phyloP scores from a whole-genome alignment of 1,140 invertebrate species.

The Drosophila navojoa region DNA sequence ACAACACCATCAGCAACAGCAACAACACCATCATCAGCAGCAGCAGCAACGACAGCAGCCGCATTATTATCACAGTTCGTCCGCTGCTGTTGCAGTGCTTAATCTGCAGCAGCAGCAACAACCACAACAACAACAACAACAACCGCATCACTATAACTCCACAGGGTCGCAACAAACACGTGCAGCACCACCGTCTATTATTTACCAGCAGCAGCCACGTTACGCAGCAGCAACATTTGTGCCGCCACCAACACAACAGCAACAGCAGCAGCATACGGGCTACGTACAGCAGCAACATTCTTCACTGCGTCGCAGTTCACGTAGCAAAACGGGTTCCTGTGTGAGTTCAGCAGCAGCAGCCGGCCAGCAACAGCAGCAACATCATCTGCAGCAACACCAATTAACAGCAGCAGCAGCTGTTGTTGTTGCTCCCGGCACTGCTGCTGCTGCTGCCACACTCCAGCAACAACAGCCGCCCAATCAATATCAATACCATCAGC shows the following conservation, averaged over 20 bases:
- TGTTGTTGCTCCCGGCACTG: constrained; percentile 57
- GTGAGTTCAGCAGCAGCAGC: constrained; percentile 77
- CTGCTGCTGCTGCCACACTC: constrained; percentile 40
- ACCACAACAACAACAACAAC: constrained; percentile 63
- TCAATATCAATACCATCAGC: constrained; percentile 65
- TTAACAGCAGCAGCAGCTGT: constrained; percentile 37
- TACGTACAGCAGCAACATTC: constrained; percentile 63
- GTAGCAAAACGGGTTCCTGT: constrained; percentile 84
- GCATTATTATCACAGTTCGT: constrained; percentile 73
- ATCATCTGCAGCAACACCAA: constrained; percentile 53
- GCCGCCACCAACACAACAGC: constrained; percentile 52
- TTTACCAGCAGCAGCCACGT: constrained; percentile 68
- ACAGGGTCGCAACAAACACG: constrained; percentile 62
- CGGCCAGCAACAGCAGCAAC: constrained; percentile 71
- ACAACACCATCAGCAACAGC: constrained; percentile 63
- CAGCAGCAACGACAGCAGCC: constrained; percentile 50
- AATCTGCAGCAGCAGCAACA: constrained; percentile 49
- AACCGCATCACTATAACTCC: constrained; percentile 73
- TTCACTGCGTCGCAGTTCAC: constrained; percentile 80
- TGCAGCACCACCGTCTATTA: constrained; percentile 51
- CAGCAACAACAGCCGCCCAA: constrained; percentile 54
- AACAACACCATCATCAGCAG: constrained; percentile 54
- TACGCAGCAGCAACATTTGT: constrained; percentile 71
- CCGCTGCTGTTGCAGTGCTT: constrained; percentile 57
- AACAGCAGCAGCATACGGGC: constrained; percentile 35